These are phyloP conservation scores for Lampris incognitus DNA, from an alignment of 2,113 vertebrate species.

Conservation along the genomic window DNA sequence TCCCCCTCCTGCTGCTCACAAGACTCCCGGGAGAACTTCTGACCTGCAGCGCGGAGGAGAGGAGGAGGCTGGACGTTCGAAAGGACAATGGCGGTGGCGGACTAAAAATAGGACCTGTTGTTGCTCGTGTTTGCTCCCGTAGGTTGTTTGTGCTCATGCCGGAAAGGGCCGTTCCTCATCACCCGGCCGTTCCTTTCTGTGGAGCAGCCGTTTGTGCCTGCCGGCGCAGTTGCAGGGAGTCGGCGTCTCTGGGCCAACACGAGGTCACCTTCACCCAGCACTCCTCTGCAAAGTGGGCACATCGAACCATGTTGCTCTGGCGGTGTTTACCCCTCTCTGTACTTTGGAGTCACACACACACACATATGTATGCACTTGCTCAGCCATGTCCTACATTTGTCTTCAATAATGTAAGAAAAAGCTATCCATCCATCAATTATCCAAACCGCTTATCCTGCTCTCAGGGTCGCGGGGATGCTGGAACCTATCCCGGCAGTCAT, in stretches of 20 bases:
- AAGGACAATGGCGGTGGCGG: too few species aligned
- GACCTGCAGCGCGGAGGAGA: constrained; percentile 30
- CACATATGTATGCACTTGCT: constrained; percentile 19
- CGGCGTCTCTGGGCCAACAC: constrained; percentile 36
- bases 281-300: constrained; percentile 48
- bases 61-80: constrained; percentile 13
- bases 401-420: constrained; percentile 32
- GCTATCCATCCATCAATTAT: not conserved
- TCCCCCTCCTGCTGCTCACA: constrained; percentile 48
- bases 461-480: too few species aligned
- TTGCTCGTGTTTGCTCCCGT: constrained; percentile 29
- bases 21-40: constrained; percentile 63
- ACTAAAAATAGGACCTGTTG: constrained; percentile 68
- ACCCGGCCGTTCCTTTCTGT: constrained; percentile 14
- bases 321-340: constrained; percentile 42
- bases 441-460: too few species aligned
- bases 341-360: constrained; percentile 37
- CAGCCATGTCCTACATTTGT: constrained; percentile 58
- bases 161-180: constrained; percentile 14
- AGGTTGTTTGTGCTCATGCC: not conserved
- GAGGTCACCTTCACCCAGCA: constrained; percentile 68
- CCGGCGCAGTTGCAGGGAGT: constrained; percentile 12
- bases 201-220: constrained; percentile 23
- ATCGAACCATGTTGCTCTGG: constrained; percentile 37
- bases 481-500: too few species aligned